Evolutionary conservation across 2,888 invertebrate genomes (phyloP), one percentile per base, ranked within the genome.

Genomic region (Lottia scabra): DNA sequence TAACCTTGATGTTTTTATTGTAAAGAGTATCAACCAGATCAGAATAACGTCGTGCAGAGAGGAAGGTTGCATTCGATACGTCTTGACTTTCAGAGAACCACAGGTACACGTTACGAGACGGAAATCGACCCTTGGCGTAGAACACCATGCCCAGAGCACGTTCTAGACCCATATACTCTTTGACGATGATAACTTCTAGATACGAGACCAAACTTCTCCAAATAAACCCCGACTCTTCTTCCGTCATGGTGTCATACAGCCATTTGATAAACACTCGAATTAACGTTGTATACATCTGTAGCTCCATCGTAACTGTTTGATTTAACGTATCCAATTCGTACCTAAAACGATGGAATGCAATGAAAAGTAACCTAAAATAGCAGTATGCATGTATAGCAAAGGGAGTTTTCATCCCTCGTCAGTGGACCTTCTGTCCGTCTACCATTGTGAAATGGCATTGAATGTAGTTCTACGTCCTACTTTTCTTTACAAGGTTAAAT

Each of bases 211-310:
- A 76, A 13, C 78, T 78, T 75, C 81, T 80, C 85, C 85, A 85
- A 63, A 80, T 73, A 23, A 75, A 75, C 1, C 84, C 83, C 1
- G 80, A 79, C 15, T 79, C 74, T 10, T 81, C 79, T 68, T 85
- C 85, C 0, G 78, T 79, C 44, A 85, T 95, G 15, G 84, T 79
- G 48, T 84, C 82, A 70, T 83, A 82, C 44, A 85, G 73, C 85
- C 84, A 85, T 63, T 78, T 77, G 65, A 83, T 81, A 68, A 85
- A 81, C 1, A 83, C 78, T 30, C 80, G 76, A 62, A 84, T 84
- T 73, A 79, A 73, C 13, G 80, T 78, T 5, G 84, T 78, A 67
- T 85, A 85, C 62, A 85, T 83, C 12, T 80, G 70, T 19, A 85
- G 65, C 63, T 85, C 85, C n/a, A 79, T 81, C 4, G 77, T 79